Conservation (phyloP, 2,888 invertebrate species). For the Aphodius granarius region DNA sequence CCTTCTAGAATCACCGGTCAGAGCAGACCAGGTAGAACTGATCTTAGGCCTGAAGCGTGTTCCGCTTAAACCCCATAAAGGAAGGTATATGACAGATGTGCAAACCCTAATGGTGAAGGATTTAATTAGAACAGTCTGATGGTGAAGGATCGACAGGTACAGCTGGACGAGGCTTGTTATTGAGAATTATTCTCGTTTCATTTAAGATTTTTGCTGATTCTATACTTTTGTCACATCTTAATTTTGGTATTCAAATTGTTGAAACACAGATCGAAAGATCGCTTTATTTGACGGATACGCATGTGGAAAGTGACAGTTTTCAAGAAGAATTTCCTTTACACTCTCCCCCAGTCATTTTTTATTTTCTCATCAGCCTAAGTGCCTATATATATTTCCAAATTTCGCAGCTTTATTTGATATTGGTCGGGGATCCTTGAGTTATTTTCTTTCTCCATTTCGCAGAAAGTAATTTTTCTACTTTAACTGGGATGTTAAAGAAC, state of each 20-base stretch:
- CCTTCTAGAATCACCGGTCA: not conserved
- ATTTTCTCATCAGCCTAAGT: not conserved
- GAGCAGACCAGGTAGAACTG: not conserved
- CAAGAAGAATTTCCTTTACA: not conserved
- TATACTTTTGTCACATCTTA: not conserved
- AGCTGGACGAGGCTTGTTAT: not conserved
- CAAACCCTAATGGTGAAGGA: not conserved
- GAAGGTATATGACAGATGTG: not conserved
- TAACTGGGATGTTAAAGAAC: not conserved
- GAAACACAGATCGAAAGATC: not conserved
- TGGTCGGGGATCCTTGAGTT: not conserved
- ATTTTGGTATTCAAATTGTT: no score
- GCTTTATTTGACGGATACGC: not conserved
- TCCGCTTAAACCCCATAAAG: not conserved
- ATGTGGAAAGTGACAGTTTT: not conserved
- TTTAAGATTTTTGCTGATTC: not conserved
- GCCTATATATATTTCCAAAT: not conserved
- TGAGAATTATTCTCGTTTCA: not conserved
- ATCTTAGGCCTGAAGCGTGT: not conserved
- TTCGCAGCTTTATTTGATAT: no score
- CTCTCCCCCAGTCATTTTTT: not conserved
- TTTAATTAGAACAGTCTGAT: not conserved
- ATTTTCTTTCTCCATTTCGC: not conserved
- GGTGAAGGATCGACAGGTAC: not conserved
- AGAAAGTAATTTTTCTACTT: no score